These are phyloP conservation scores for Sorex fumeus DNA, from an alignment of 2,113 vertebrate genomes.

Conservation along the genomic window DNA sequence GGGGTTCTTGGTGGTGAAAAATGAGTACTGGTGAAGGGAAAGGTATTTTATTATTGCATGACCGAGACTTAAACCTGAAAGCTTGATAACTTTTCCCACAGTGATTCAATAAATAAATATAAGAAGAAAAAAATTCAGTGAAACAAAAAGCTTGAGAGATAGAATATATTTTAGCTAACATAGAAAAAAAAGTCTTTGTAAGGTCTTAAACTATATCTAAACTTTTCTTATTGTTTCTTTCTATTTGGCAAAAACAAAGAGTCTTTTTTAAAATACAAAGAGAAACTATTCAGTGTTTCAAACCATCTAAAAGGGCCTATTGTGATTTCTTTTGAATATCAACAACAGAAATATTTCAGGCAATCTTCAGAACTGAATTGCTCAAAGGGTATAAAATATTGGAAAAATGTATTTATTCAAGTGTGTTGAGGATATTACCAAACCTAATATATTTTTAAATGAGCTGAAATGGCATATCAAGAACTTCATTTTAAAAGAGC, in stretches of 20 bases:
- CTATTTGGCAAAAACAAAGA: conserved; percentile 72
- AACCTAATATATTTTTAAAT: conserved; percentile 12
- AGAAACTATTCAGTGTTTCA: conserved; percentile 58
- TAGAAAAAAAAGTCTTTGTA: background rate
- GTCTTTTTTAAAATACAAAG: conserved; percentile 71
- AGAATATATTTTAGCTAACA: background rate
- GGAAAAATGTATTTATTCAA: conserved; percentile 37
- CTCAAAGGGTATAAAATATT: conserved; percentile 41
- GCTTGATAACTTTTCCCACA: too few species aligned
- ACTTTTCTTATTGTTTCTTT: conserved; percentile 55
- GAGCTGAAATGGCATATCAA: background rate
- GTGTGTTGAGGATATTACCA: background rate
- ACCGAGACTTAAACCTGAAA: too few species aligned
- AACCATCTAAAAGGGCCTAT: conserved; percentile 62
- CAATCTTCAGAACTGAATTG: conserved; percentile 38
- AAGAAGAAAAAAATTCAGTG: conserved; percentile 4
- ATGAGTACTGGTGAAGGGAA: too few species aligned
- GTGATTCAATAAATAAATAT: too few species aligned
- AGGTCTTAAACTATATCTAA: conserved; percentile 38
- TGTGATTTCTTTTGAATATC: conserved; percentile 50
- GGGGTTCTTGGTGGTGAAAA: too few species aligned
- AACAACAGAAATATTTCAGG: conserved; percentile 61
- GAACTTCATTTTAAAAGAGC: background rate
- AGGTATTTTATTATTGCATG: too few species aligned
- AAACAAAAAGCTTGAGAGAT: background rate